phyloP scores from a whole-genome alignment of 2,113 vertebrate genomes.

The Mormyrus iriodes region DNA sequence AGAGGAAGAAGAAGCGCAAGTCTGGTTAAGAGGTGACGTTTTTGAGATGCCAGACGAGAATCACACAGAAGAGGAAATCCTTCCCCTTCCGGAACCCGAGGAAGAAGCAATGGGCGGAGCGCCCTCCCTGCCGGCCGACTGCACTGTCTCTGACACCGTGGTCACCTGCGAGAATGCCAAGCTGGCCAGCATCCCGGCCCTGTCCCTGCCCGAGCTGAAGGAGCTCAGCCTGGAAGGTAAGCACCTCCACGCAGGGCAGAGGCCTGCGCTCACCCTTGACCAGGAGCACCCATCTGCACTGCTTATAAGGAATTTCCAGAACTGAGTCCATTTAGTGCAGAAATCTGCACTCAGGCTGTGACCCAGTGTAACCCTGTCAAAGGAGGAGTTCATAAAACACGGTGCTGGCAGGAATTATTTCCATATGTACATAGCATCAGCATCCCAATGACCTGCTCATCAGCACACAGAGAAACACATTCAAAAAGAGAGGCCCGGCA shows the following conservation, averaged over 20 bases:
- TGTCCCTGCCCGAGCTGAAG: slow-evolving; percentile 72
- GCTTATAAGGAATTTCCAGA: not conserved
- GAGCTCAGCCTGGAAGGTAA: slow-evolving; percentile 83
- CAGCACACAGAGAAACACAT: not conserved
- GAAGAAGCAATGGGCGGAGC: slow-evolving; percentile 33
- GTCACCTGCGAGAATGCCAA: slow-evolving; percentile 71
- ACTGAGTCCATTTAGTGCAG: not conserved
- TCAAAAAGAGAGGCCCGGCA: not conserved
- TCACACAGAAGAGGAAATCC: slow-evolving; percentile 30
- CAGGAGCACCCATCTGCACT: not conserved
- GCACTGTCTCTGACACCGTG: slow-evolving; percentile 69
- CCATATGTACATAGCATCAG: slow-evolving; percentile 1
- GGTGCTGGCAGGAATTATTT: not conserved
- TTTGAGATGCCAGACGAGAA: slow-evolving; percentile 57
- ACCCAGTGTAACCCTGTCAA: not conserved
- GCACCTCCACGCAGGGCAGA: slow-evolving; percentile 17
- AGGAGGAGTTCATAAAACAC: not conserved
- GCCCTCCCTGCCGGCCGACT: slow-evolving; percentile 68
- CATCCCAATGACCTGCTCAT: not conserved
- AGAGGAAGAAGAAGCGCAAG: slow-evolving; percentile 40
- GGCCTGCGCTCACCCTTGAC: not conserved
- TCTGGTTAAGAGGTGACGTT: slow-evolving; percentile 64
- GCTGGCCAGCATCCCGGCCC: slow-evolving; percentile 74
- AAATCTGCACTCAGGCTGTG: not conserved
- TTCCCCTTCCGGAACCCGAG: slow-evolving; percentile 24